Percentiles rank a stretch among this genome's conserved stretches.
These are phyloP conservation scores for Lophius piscatorius DNA, from an alignment of 2,113 vertebrate genomes.

Conservation along the genomic window DNA sequence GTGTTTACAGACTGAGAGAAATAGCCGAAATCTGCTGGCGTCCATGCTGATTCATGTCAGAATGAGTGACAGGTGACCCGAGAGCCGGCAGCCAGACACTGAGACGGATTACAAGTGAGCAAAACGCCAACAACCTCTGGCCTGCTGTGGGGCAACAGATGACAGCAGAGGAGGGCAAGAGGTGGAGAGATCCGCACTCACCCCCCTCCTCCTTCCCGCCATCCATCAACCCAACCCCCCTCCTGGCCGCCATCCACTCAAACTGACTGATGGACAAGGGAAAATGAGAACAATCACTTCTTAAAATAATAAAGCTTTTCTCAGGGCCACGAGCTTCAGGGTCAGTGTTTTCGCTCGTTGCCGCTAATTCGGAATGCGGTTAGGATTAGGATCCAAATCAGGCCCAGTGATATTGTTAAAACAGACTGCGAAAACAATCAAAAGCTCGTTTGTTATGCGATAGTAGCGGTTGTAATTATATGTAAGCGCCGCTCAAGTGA, in stretches of 20 bases:
- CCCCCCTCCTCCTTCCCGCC: slow-evolving; percentile 39
- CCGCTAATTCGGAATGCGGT: slow-evolving; percentile 11
- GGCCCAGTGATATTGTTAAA: background rate
- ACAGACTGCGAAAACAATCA: slow-evolving; percentile 38
- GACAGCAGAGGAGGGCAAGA: slow-evolving; percentile 76
- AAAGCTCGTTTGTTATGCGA: slow-evolving; percentile 4
- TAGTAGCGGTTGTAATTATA: slow-evolving; percentile 29
- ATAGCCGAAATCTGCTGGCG: slow-evolving; percentile 75
- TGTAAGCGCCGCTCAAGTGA: slow-evolving; percentile 6
- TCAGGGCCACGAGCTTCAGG: slow-evolving; percentile 15
- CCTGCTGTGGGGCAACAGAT: slow-evolving; percentile 79
- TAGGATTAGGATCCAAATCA: slow-evolving; percentile 2
- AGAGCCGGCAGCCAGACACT: slow-evolving; percentile 76
- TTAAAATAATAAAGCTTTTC: slow-evolving; percentile 46
- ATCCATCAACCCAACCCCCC: slow-evolving; percentile 57
- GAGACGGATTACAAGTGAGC: slow-evolving; percentile 82
- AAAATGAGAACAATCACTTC: slow-evolving; percentile 58
- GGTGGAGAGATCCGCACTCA: slow-evolving; percentile 49
- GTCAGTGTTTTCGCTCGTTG: slow-evolving; percentile 10
- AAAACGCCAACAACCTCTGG: slow-evolving; percentile 83
- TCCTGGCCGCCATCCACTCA: slow-evolving; percentile 47
- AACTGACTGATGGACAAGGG: slow-evolving; percentile 63
- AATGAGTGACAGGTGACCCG: slow-evolving; percentile 84
- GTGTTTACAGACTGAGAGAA: slow-evolving; percentile 72
- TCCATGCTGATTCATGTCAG: slow-evolving; percentile 78